Percentiles rank a stretch among this genome's conserved stretches.
These are phyloP conservation scores for Megaceryle alcyon DNA, from an alignment of 2,797 vertebrate genomes.

Conservation along the genomic window DNA sequence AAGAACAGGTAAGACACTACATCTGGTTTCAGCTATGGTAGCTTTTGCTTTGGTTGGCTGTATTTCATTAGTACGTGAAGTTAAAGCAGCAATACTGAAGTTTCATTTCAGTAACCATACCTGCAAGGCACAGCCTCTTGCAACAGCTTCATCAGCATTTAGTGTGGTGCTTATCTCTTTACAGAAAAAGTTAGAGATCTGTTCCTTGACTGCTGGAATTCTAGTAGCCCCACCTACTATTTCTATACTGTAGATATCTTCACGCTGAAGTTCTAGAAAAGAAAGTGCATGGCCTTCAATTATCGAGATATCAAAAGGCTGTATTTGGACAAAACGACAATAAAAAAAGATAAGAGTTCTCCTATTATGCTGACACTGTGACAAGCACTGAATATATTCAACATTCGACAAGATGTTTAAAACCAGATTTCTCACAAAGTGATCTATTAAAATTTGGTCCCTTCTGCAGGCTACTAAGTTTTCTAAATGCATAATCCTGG, in stretches of 20 bases:
- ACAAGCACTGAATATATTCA: background rate
- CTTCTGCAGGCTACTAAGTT: background rate
- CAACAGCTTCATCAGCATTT: constrained; percentile 85
- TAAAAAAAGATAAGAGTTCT: background rate
- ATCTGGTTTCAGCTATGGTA: background rate
- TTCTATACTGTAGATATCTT: constrained; percentile 83
- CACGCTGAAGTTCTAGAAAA: constrained; percentile 80
- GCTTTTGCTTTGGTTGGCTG: background rate
- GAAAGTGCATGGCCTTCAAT: background rate
- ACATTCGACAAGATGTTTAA: background rate
- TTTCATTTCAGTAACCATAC: constrained; percentile 52
- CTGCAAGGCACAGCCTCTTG: constrained; percentile 84
- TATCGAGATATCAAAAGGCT: background rate
- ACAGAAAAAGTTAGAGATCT: constrained; percentile 80
- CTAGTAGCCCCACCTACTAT: constrained; percentile 84
- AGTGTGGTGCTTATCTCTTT: constrained; percentile 85
- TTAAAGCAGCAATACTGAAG: background rate
- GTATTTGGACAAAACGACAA: background rate
- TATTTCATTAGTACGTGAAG: background rate
- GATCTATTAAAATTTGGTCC: background rate
- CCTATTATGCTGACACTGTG: background rate
- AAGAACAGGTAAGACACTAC: background rate
- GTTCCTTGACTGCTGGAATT: constrained; percentile 83
- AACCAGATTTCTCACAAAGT: background rate
- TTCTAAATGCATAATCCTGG: background rate